Percentiles rank a stretch among this genome's conserved stretches.
Conservation (phyloP, 2,797 vertebrate species). For the Danio aesculapii region DNA sequence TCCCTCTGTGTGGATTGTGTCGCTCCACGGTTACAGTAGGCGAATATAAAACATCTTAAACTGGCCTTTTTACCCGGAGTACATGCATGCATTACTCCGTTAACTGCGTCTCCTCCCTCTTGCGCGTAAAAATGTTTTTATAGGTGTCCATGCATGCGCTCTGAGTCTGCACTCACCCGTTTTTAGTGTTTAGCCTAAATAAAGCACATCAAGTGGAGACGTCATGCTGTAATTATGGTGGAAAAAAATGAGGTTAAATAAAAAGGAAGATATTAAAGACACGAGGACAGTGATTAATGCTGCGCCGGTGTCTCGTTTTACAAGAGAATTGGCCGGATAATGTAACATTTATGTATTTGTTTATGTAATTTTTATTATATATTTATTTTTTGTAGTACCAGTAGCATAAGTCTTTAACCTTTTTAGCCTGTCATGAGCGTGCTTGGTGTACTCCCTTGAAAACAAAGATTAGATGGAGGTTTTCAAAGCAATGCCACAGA, state of each 20-base stretch:
- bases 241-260: neutral
- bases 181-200: slow-evolving; percentile 17
- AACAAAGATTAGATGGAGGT: too few relatives aligned
- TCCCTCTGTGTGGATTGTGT: slow-evolving; percentile 68
- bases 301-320: neutral
- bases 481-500: too few relatives aligned
- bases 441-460: too few relatives aligned
- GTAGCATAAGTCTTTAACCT: too few relatives aligned
- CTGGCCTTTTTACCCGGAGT: slow-evolving; percentile 74
- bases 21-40: slow-evolving; percentile 73
- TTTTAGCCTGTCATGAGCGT: too few relatives aligned
- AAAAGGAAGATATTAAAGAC: slow-evolving; percentile 18
- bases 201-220: slow-evolving; percentile 25
- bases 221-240: slow-evolving; percentile 16
- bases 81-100: slow-evolving; percentile 80
- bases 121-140: slow-evolving; percentile 58
- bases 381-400: too few relatives aligned
- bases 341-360: too few relatives aligned
- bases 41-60: slow-evolving; percentile 79
- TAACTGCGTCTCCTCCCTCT: slow-evolving; percentile 84
- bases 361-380: too few relatives aligned
- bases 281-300: neutral
- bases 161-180: slow-evolving; percentile 5
- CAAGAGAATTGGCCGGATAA: too few relatives aligned
- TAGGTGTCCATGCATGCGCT: slow-evolving; percentile 43